Evolutionary conservation across 2,888 invertebrate species (phyloP), one percentile per base, ranked within the genome.

Genomic region (Eurytoma californica): DNA sequence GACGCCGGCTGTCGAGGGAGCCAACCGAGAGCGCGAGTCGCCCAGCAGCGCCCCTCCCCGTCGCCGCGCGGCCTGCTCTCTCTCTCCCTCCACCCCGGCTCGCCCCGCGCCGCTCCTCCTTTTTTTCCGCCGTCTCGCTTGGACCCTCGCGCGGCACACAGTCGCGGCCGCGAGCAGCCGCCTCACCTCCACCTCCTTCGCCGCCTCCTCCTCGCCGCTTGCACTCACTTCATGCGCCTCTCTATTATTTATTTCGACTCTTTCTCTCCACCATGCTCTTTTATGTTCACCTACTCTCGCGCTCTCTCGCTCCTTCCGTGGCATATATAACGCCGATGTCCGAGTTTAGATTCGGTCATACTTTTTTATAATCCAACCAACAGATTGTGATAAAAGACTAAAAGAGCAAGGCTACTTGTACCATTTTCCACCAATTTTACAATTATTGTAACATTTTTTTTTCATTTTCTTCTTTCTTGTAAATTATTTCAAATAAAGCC

Each of bases 261-360:
- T 51, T 53, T 74, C 30, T 58, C 63, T 72, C 75, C 66, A 69
- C 72, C 70, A 80, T 82, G 83, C 83, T 83, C 80, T 85, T 72
- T 58, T 60, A 66, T 53, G 49, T 47, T 55, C 24, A 12, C n/a
- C 24, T 51, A 60, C 53, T 68, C 68, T 67, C 49, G 39, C 39
- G 39, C 39, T 39, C 39, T 39, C 39, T 39, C 39, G 39, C 39
- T 39, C 39, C 39, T 39, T 4, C 3, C 51, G 18, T 53, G 57
- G 47, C 58, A 47, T 47, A 39, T 39, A 39, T 39, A 39, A 39
- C 39, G 39, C 39, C 39, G 39, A 39, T 39, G 39, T 7, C 39
- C 39, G 39, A 39, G 5, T 39, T 39, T 39, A 39, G 39, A 39
- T 39, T 39, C 39, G 39, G 5, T 39, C 39, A 4, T 39, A 0